phyloP scores from a whole-genome alignment of 1,140 invertebrate species.

The Dreissena rostriformis region DNA sequence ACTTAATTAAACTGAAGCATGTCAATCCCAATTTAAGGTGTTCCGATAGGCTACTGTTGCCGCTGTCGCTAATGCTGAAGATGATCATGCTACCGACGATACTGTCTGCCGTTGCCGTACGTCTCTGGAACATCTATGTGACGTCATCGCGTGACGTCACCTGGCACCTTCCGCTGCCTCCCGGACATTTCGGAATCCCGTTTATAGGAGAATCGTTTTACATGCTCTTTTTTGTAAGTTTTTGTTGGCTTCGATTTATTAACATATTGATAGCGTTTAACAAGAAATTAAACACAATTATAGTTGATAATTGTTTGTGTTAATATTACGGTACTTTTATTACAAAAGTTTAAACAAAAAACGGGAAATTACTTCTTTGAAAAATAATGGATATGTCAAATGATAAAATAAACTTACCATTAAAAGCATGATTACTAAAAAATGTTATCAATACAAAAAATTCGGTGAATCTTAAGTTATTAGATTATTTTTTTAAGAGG shows the following conservation, averaged over 20 bases:
- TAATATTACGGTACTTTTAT: background rate
- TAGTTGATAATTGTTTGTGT: background rate
- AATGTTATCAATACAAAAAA: background rate
- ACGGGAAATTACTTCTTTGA: background rate
- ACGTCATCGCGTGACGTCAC: conserved; percentile 11
- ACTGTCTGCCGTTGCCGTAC: too few relatives aligned
- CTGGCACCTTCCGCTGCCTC: conserved; percentile 21
- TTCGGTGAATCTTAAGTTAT: background rate
- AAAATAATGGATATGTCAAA: background rate
- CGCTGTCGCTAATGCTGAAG: too few relatives aligned
- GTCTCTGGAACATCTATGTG: conserved; percentile 22
- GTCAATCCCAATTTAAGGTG: too few relatives aligned
- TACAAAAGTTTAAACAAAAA: background rate
- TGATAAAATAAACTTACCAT: background rate
- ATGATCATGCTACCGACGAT: too few relatives aligned
- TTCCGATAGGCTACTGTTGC: too few relatives aligned
- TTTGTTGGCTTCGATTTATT: background rate
- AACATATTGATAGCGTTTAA: background rate
- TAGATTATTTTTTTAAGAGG: conserved; percentile 61
- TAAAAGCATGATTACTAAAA: background rate
- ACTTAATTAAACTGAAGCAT: too few relatives aligned
- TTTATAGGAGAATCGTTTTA: conserved; percentile 46
- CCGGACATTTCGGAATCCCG: conserved; percentile 39
- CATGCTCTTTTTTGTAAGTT: conserved; percentile 18
- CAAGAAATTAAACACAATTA: background rate